phyloP scores from a whole-genome alignment of 1,140 invertebrate species.

The Neodiprion lecontei region DNA sequence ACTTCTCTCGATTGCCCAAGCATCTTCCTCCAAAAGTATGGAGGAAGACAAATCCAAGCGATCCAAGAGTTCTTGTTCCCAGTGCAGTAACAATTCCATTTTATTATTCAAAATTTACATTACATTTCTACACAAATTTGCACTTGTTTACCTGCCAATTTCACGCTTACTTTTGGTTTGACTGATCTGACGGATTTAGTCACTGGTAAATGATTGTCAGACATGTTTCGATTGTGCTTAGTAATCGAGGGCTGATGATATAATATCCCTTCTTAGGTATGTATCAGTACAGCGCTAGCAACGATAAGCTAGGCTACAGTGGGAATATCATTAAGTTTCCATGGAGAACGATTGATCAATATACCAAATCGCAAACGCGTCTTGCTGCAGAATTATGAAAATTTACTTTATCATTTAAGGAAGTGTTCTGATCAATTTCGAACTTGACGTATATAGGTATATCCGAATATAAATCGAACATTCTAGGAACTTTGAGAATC shows the following conservation, averaged over 20 bases:
- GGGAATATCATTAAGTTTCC: background rate
- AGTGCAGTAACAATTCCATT: background rate
- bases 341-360: background rate
- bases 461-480: too few species aligned
- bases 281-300: too few species aligned
- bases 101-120: background rate
- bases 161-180: background rate
- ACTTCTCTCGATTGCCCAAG: background rate
- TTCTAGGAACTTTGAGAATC: too few species aligned
- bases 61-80: slow-evolving; percentile 9
- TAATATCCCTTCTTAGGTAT: too few species aligned
- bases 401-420: too few species aligned
- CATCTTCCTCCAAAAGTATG: slow-evolving; percentile 5
- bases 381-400: too few species aligned
- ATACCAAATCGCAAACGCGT: background rate
- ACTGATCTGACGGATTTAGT: background rate
- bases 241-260: too few species aligned
- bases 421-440: too few species aligned
- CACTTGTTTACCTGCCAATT: background rate
- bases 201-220: background rate
- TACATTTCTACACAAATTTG: too few species aligned
- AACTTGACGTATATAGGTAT: too few species aligned
- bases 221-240: too few species aligned
- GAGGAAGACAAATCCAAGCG: slow-evolving; percentile 9
- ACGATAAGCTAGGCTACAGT: too few species aligned